These are phyloP conservation scores for Chlorops oryzae DNA, from an alignment of 1,140 invertebrate species.

Conservation along the genomic window DNA sequence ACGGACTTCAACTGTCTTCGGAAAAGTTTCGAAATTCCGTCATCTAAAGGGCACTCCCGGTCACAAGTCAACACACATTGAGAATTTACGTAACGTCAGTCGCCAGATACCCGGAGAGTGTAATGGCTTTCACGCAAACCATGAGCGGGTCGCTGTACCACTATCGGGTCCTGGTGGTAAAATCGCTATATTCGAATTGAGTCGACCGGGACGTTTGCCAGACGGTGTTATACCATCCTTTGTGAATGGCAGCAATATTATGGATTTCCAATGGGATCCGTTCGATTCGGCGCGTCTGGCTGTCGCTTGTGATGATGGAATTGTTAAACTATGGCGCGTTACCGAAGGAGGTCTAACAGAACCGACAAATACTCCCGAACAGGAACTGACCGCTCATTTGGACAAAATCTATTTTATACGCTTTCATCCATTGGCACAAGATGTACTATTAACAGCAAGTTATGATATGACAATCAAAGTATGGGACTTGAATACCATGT, in stretches of 20 bases:
- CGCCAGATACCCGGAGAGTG: conserved; percentile 88
- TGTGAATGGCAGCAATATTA: conserved; percentile 78
- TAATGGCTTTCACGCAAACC: conserved; percentile 87
- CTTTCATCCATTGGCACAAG: conserved; percentile 81
- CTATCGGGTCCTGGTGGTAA: conserved; percentile 83
- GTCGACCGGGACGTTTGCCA: conserved; percentile 67
- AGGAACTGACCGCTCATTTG: conserved; percentile 69
- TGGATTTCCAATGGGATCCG: conserved; percentile 92
- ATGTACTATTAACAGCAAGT: conserved; percentile 78
- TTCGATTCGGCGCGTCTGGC: conserved; percentile 73
- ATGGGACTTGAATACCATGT: conserved; percentile 63
- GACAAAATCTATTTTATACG: conserved; percentile 89
- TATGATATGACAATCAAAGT: conserved; percentile 86
- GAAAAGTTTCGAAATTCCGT: conserved; percentile 86
- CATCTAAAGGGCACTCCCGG: conserved; percentile 84
- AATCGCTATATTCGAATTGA: conserved; percentile 79
- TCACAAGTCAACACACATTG: conserved; percentile 85
- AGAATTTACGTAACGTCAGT: conserved; percentile 86
- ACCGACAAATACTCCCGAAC: conserved; percentile 53
- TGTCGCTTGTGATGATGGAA: conserved; percentile 87
- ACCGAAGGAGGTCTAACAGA: conserved; percentile 53
- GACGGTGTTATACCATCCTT: conserved; percentile 76
- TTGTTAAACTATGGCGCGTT: conserved; percentile 79
- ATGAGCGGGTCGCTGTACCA: conserved; percentile 76
- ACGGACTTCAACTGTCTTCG: conserved; percentile 79